Conservation (phyloP, 2,888 invertebrate species). For the Latrodectus elegans region DNA sequence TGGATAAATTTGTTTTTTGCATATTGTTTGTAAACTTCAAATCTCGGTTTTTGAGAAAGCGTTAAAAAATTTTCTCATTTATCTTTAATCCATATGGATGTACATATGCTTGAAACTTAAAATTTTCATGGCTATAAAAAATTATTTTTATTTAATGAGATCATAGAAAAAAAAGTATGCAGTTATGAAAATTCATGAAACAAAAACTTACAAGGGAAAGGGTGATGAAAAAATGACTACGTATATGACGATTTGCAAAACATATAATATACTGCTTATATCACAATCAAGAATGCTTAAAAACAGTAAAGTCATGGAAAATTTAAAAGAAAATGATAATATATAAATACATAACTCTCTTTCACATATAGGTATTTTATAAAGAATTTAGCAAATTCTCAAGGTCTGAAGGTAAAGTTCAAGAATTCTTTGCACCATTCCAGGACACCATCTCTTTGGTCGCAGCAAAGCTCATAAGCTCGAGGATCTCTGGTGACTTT, state of each 20-base stretch:
- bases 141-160: no score
- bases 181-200: no score
- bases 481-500: constrained; percentile 35
- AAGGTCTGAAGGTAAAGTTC: constrained; percentile 16
- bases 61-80: no score
- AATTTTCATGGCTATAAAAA: no score
- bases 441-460: constrained; percentile 18
- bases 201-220: no score
- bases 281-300: background rate
- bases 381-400: background rate
- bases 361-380: background rate
- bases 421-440: constrained; percentile 42
- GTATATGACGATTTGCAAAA: background rate
- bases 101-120: no score
- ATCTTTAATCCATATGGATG: no score
- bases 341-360: background rate
- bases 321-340: background rate
- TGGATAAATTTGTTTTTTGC: no score
- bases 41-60: no score
- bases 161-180: no score
- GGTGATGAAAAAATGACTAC: no score
- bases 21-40: no score
- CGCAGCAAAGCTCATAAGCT: constrained; percentile 41
- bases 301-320: background rate
- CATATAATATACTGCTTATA: background rate